These are phyloP conservation scores for Phymatocera aterrima DNA, from an alignment of 2,888 invertebrate genomes.

Conservation along the genomic window DNA sequence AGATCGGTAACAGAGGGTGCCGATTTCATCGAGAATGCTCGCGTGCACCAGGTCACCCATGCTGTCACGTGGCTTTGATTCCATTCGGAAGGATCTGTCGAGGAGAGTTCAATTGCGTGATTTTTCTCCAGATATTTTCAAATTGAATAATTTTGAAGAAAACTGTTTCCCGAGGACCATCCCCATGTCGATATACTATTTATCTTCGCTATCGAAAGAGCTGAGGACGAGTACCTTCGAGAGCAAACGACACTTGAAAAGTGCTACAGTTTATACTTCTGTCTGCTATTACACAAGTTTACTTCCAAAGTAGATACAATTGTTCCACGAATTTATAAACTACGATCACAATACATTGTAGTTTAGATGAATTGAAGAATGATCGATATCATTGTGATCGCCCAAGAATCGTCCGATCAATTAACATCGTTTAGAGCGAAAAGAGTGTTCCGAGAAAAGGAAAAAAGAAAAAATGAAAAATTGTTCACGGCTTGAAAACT, in stretches of 20 bases:
- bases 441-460: background rate
- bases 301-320: background rate
- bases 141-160: too few species aligned
- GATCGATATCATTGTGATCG: background rate
- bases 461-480: slow-evolving; percentile 9
- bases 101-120: too few species aligned
- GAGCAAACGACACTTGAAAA: too few species aligned
- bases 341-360: slow-evolving; percentile 5
- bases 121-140: too few species aligned
- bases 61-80: slow-evolving; percentile 77
- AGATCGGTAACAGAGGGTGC: slow-evolving; percentile 76
- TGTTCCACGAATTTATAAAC: background rate
- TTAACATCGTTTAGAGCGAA: background rate
- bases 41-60: slow-evolving; percentile 81
- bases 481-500: background rate
- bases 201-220: too few species aligned
- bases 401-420: background rate
- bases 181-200: too few species aligned
- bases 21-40: slow-evolving; percentile 78
- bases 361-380: background rate
- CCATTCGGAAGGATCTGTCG: slow-evolving; percentile 82
- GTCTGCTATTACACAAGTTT: too few species aligned
- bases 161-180: too few species aligned
- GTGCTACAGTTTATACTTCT: too few species aligned
- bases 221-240: too few species aligned